Evolutionary conservation across 1,140 invertebrate species (phyloP), one percentile per base, ranked within the genome.

Genomic region (Wasmannia auropunctata): DNA sequence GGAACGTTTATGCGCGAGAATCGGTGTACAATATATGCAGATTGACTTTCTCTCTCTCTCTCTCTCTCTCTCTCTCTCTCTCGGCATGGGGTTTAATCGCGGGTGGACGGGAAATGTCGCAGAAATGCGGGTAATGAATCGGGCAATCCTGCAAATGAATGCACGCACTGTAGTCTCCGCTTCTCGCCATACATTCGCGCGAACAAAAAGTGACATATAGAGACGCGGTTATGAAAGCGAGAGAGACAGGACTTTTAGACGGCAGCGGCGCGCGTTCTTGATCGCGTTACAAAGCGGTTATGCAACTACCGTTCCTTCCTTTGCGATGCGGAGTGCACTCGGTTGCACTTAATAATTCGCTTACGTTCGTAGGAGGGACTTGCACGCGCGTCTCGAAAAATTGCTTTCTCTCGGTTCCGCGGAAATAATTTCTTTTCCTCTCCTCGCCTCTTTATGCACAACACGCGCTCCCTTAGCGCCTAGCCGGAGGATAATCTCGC

Each of bases 81-180:
- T 7, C 22, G 19, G 31, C 40, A 22, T 25, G 46, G n/a, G 37
- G 54, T 74, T 54, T 65, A 40, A 56, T 77, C 40, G 14, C 76
- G 46, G 19, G 46, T 40, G n/a, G 28, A 37, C 56, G 8, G 46
- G 37, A 88, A 62, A 70, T 70, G 54, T 86, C 34, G 62, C 37
- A 37, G 43, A 25, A 56, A 87, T 16, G 67, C 22, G 69, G 56
- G 54, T 56, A 58, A 76, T 58, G 56, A 76, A 72, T 46, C 49
- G 72, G n/a, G 25, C 40, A 37, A n/a, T 54, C 19, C 63, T 25
- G 56, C 77, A 74, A 80, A 88, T 90, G 79, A 91, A 84, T 90
- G 74, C 86, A 8, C 46, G 34, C 67, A 72, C 65, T 89, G 87
- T 88, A 69, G 25, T 83, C 34, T 58, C 67, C 11, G 46, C n/a